phyloP scores from a whole-genome alignment of 2,113 vertebrate genomes.

The Nothocercus julius region DNA sequence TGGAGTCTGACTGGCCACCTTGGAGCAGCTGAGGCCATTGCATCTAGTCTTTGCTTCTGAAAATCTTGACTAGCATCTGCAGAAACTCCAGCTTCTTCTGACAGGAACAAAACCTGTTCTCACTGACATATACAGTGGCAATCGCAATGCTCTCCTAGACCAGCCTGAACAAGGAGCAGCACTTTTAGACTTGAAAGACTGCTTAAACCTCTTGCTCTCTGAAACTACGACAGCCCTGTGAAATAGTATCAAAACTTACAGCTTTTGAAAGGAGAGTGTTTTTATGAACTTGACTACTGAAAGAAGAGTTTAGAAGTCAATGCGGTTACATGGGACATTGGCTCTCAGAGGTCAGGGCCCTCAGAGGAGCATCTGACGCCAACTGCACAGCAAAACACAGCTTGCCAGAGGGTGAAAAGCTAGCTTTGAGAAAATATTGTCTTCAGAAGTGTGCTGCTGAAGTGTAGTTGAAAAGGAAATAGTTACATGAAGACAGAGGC shows the following conservation, averaged over 20 bases:
- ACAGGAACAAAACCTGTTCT: background rate
- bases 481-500: background rate
- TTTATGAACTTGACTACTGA: background rate
- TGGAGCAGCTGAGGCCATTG: background rate
- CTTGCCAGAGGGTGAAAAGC: background rate
- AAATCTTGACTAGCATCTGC: background rate
- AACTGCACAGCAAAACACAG: background rate
- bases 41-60: background rate
- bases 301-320: background rate
- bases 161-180: background rate
- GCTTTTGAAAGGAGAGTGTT: background rate
- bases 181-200: background rate
- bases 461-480: background rate
- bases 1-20: background rate
- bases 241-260: background rate
- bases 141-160: background rate
- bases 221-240: background rate
- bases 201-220: background rate
- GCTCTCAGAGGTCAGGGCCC: background rate
- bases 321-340: background rate
- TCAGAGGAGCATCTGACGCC: background rate
- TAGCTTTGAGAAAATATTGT: background rate
- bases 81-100: background rate
- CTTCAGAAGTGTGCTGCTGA: background rate
- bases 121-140: background rate